Conservation (phyloP, 2,888 invertebrate species). For the Macrophya alboannulata region DNA sequence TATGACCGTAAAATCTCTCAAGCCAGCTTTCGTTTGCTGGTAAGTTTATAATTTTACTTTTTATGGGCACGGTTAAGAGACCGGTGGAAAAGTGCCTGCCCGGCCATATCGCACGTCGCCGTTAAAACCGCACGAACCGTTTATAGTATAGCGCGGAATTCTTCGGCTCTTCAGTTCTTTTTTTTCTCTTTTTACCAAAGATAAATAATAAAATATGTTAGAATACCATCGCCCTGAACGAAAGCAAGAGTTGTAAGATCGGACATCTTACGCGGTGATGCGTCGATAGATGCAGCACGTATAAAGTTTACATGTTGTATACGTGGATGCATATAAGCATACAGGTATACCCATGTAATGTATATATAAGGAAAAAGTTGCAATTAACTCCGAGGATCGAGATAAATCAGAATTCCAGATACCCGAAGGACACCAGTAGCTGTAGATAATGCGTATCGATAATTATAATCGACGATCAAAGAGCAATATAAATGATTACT, state of each 20-base stretch:
- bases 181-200: not conserved
- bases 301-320: not conserved
- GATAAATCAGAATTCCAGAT: conserved; percentile 24
- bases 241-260: not conserved
- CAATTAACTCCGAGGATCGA: not conserved
- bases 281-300: not conserved
- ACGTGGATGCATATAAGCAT: not conserved
- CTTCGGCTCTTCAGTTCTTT: conserved; percentile 26
- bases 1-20: conserved; percentile 16
- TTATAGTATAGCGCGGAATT: conserved; percentile 38
- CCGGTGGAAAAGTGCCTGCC: conserved; percentile 33
- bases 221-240: not conserved
- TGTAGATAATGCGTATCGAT: conserved; percentile 37
- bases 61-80: conserved; percentile 51
- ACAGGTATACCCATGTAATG: not conserved
- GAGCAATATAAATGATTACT: not conserved
- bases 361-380: not conserved
- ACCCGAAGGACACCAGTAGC: conserved; percentile 9
- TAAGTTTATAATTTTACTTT: conserved; percentile 49
- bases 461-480: conserved; percentile 11
- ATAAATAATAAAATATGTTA: conserved; percentile 33
- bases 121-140: conserved; percentile 26
- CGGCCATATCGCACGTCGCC: conserved; percentile 34
- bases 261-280: not conserved
- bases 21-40: conserved; percentile 38